Evolutionary conservation across 2,888 invertebrate genomes (phyloP).

Genomic region (Melangyna quadrimaculata): DNA sequence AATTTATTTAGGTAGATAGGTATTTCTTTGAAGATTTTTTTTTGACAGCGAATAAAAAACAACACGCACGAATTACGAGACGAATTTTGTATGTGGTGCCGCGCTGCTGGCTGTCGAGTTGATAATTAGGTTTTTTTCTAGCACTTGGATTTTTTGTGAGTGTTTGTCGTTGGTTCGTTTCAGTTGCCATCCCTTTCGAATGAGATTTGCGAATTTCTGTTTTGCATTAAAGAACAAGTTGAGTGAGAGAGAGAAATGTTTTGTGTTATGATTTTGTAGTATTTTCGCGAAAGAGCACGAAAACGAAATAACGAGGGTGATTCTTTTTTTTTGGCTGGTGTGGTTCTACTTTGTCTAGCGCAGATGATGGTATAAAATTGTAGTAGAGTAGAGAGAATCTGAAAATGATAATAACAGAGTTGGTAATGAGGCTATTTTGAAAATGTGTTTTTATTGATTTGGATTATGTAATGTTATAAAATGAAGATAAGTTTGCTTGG

Average conservation of each 20-base stretch:
- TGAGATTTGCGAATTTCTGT: conserved; percentile 53
- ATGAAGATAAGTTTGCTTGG: too few relatives aligned
- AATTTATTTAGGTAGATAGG: background rate
- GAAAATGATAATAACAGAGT: background rate
- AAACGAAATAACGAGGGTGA: conserved; percentile 21
- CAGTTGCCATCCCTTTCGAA: conserved; percentile 48
- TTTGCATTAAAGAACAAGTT: background rate
- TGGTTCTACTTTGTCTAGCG: background rate
- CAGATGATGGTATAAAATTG: conserved; percentile 47
- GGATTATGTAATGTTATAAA: conserved; percentile 2
- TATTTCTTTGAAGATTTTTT: background rate
- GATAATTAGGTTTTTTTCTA: conserved; percentile 55
- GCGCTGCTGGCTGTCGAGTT: conserved; percentile 56
- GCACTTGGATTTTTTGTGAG: background rate
- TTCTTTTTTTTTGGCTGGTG: background rate
- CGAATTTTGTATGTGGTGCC: conserved; percentile 47
- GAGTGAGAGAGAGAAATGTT: conserved; percentile 29
- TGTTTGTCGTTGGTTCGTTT: background rate
- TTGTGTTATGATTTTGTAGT: conserved; percentile 5
- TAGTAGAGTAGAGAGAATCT: conserved; percentile 38
- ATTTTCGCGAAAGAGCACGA: conserved; percentile 56
- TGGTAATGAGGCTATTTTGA: background rate
- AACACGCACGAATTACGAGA: conserved; percentile 59
- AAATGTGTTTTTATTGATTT: background rate
- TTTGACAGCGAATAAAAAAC: conserved; percentile 31